phyloP scores from a whole-genome alignment of 1,140 invertebrate genomes.

The Apocrypta bakeri region DNA sequence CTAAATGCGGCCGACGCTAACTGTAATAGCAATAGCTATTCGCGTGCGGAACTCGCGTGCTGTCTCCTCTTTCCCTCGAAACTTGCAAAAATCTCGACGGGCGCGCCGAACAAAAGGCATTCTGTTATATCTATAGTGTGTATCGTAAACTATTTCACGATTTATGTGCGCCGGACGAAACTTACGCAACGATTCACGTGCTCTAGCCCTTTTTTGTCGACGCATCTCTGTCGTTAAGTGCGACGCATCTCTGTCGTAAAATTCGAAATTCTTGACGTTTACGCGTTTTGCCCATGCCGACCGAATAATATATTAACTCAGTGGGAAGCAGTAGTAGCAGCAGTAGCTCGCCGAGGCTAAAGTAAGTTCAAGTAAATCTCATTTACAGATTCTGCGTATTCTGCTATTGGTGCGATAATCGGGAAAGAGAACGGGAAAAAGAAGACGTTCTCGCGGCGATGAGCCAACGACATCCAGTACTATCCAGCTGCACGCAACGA shows the following conservation, averaged over 20 bases:
- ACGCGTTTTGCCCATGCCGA: too few species aligned
- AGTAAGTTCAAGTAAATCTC: too few species aligned
- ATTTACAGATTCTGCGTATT: too few species aligned
- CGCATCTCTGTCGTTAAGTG: too few species aligned
- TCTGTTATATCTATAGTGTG: too few species aligned
- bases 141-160: not conserved
- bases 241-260: too few species aligned
- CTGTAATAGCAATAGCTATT: not conserved
- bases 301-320: too few species aligned
- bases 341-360: too few species aligned
- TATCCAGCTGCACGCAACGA: not conserved
- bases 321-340: too few species aligned
- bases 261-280: too few species aligned
- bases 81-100: slow-evolving; percentile 6
- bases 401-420: too few species aligned
- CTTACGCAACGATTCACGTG: not conserved
- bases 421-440: not conserved
- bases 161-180: not conserved
- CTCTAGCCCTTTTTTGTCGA: too few species aligned
- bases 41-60: not conserved
- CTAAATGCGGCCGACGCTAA: not conserved
- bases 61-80: slow-evolving; percentile 1
- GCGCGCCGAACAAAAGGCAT: slow-evolving; percentile 22
- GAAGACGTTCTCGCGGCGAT: not conserved
- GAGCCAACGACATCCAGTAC: not conserved